Percentiles rank a stretch among this genome's conserved stretches.
Evolutionary conservation across 64 coral and sea anemone genomes (phyloP).

Genomic region (Montipora foliosa): DNA sequence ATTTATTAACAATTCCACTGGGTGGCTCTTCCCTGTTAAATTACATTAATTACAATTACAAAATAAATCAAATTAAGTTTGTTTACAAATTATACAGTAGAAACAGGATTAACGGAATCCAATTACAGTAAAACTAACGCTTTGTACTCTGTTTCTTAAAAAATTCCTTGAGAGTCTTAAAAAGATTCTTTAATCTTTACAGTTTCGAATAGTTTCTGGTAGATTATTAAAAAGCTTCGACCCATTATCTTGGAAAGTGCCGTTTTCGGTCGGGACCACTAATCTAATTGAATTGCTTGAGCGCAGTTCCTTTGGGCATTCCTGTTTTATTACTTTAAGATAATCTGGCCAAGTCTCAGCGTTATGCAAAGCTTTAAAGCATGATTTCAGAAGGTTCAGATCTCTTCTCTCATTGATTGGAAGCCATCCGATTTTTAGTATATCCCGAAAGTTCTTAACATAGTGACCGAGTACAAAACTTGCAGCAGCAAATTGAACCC

Average conservation of each 20-base stretch:
- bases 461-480: constrained; percentile 46
- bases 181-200: not conserved
- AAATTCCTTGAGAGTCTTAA: constrained; percentile 1
- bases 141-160: constrained; percentile 18
- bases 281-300: constrained; percentile 46
- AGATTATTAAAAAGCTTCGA: constrained; percentile 41
- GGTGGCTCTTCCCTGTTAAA: no score
- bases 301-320: constrained; percentile 34
- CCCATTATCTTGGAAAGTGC: constrained; percentile 35
- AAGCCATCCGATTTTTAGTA: constrained; percentile 46
- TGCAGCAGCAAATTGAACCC: constrained; percentile 51
- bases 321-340: constrained; percentile 41
- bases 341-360: constrained; percentile 13
- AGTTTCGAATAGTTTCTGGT: constrained; percentile 37
- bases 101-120: no score
- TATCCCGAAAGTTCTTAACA: constrained; percentile 43
- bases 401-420: not conserved
- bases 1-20: no score
- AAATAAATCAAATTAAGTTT: no score
- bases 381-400: constrained; percentile 6
- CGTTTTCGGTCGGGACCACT: constrained; percentile 36
- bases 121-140: not conserved
- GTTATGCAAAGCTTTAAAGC: constrained; percentile 39
- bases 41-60: no score
- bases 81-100: no score